Evolutionary conservation across 2,113 vertebrate species (phyloP).

Genomic region (Numenius arquata): DNA sequence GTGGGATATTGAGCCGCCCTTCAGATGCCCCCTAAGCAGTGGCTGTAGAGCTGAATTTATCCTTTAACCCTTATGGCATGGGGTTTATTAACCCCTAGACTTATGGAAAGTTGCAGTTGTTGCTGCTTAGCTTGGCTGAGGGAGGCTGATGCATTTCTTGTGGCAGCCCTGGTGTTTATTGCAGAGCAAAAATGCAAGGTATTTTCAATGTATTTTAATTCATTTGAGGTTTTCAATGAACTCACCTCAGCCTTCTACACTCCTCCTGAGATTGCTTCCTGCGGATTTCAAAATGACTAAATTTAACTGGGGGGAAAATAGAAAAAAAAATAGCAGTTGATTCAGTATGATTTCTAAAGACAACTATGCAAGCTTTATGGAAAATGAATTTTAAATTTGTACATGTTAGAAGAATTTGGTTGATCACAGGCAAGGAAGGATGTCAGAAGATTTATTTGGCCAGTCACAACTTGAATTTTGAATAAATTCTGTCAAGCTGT

Average conservation of each 20-base stretch:
- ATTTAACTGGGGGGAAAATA: not conserved
- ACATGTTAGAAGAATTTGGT: not conserved
- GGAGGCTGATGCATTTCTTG: not conserved
- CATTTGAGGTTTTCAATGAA: constrained; percentile 44
- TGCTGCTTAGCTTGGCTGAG: not conserved
- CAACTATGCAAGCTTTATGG: not conserved
- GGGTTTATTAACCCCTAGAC: not conserved
- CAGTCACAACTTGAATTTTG: constrained; percentile 28
- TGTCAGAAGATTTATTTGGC: constrained; percentile 12
- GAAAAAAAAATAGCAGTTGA: not conserved
- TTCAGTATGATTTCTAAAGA: constrained; percentile 16
- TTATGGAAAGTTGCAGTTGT: not conserved
- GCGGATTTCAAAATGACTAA: constrained; percentile 41
- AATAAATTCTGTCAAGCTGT: not conserved
- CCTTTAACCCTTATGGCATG: not conserved
- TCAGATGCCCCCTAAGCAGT: not conserved
- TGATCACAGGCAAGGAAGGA: not conserved
- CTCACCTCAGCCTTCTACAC: not conserved
- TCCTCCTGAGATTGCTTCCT: constrained; percentile 24
- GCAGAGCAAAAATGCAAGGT: not conserved
- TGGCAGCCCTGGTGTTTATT: not conserved
- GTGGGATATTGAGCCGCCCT: not conserved
- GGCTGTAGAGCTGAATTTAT: not conserved
- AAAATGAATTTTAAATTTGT: constrained; percentile 5
- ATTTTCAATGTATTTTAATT: constrained; percentile 31